Base-by-base conservation (phyloP, 2,797 vertebrate species). In the Jordanella pulchra region DNA sequence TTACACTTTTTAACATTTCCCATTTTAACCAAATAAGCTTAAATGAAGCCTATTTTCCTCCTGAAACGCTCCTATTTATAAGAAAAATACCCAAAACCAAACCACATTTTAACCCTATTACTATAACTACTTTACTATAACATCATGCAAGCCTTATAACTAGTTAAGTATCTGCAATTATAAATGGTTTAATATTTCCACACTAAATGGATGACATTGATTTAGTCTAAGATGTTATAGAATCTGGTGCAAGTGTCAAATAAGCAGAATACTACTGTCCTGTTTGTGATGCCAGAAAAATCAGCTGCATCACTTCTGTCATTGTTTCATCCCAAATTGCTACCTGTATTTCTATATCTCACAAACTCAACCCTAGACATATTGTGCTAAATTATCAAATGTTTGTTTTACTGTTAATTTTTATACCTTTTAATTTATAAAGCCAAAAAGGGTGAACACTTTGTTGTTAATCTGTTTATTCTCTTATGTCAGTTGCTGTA, bases 191-290 rank as follows among this genome's bases (percentile, higher is more conserved):
- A 72, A 51, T 53, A n/a, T 77, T 64, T 66, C 54, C 65, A 28
- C 25, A 55, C 50, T 48, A 68, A 74, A 32, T 23, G 1, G 64
- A 27, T 65, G 45, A 45, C 56, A 51, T 85, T 89, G 83, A 66
- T 89, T 86, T 88, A 89, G 81, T 77, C 84, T 89, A 90, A 91
- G 87, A 90, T 88, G 87, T 56, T 77, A 73, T 14, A 87, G 80
- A 90, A 90, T 91, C 86, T 89, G 86, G 84, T 91, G 88, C 86
- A 88, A 89, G 86, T 90, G 89, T 90, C 88, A 64, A 86, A 61
- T 78, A 76, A 81, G 83, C 60, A 48, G 47, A 71, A 35, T 76
- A 72, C 73, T 77, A 71, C 47, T 75, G 12, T 85, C 82, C 73
- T 79, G 72, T 82, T 68, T 86, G 72, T 84, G 84, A 83, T 70